Conservation (phyloP, 2,113 vertebrate species). For the Cyprinodon tularosa region DNA sequence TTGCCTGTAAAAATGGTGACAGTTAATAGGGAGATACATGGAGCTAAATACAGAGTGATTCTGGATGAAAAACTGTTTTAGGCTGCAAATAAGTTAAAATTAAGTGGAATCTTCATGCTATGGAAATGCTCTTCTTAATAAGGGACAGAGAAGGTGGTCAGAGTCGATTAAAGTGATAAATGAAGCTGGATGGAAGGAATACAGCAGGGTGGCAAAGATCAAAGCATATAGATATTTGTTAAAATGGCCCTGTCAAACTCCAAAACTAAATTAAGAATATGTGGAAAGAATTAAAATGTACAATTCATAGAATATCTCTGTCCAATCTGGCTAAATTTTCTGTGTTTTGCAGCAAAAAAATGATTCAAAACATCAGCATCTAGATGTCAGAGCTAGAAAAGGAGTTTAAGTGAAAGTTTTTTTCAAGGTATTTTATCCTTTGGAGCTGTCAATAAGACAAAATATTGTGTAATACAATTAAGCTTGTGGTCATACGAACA, state of each 20-base stretch:
- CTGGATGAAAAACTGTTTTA: no score
- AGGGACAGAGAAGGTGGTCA: no score
- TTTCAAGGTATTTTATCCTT: neutral
- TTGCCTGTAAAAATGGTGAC: neutral
- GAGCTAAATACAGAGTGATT: no score
- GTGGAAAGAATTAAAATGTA: no score
- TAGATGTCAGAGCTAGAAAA: neutral
- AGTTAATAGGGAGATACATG: neutral
- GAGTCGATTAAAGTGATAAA: no score
- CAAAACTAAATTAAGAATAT: neutral
- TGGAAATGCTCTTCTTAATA: no score
- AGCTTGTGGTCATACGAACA: neutral
- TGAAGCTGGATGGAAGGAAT: neutral
- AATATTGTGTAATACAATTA: neutral
- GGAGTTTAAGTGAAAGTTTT: neutral
- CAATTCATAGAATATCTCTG: neutral
- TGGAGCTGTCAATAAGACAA: neutral
- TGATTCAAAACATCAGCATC: no score
- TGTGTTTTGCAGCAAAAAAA: neutral
- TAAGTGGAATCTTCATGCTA: no score
- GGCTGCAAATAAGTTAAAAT: no score
- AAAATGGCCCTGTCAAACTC: neutral
- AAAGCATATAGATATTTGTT: neutral
- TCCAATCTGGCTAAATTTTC: neutral
- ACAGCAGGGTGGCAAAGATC: neutral